Base-by-base conservation (phyloP, 2,888 invertebrate genomes). In the Papilio protenor region DNA sequence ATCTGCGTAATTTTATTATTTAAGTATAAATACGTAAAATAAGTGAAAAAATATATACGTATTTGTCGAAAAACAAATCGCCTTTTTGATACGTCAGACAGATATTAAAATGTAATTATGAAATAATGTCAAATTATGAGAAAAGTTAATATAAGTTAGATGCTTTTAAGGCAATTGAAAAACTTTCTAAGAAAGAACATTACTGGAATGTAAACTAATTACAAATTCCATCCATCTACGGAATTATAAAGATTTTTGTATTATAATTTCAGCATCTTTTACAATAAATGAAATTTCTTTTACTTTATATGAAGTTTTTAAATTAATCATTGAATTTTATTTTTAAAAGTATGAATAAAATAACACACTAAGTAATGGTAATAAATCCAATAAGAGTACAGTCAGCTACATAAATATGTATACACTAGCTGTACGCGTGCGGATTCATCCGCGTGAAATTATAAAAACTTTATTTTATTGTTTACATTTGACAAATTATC, bases 101-200 rank as follows among this genome's bases (percentile, higher is more conserved):
- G 10, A 33, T 27, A 64, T 45, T 12, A 59, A 59, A 23, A 59
- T 57, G 0, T 57, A 57, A 59, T 59, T 59, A 23, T 12, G 69
- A 27, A 27, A n/a, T 52, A 33, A 21, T 45, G 11, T 33, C 33
- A 21, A 27, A 11, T 49, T n/a, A 72, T 18, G 33, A 18, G 23
- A 66, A 40, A 66, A 66, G n/a, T 40, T 66, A 11, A 8, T n/a
- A n/a, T 66, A 66, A 33, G n/a, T 66, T 66, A 10, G 66, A 73
- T 23, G 33, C 73, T 73, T 59, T 66, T 66, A 75, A 33, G 5
- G 33, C 57, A 23, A 70, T 76, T 70, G 47, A 16, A n/a, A 55
- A 75, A 75, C 33, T 75, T 75, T 33, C 2, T 40, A 55, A 16
- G 52, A 69, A 75, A 75, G 52, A 66, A 75, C 52, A 66, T 75